Percentiles rank a stretch among this genome's conserved stretches.
These are phyloP conservation scores for Leptinotarsa lineolata DNA, from an alignment of 1,140 invertebrate species.

Conservation along the genomic window DNA sequence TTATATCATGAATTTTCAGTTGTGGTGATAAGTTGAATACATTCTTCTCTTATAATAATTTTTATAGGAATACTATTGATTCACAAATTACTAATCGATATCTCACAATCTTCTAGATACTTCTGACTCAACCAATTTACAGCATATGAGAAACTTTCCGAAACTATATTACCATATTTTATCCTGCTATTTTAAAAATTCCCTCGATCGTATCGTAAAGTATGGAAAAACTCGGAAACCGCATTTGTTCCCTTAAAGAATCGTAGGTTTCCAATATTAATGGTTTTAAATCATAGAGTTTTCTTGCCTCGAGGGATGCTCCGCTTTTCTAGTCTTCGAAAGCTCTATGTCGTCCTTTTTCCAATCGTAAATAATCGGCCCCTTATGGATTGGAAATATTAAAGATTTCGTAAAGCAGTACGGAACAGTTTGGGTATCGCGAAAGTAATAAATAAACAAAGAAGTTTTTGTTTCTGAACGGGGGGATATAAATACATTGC, in stretches of 20 bases:
- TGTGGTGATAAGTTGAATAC: too few species aligned
- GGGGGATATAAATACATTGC: background rate
- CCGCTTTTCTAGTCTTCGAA: slow-evolving; percentile 1
- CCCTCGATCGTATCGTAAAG: background rate
- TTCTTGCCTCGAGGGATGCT: slow-evolving; percentile 4
- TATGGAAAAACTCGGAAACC: background rate
- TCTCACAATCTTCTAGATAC: too few species aligned
- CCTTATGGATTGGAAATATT: slow-evolving; percentile 25
- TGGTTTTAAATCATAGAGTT: slow-evolving; percentile 21
- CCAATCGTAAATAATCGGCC: slow-evolving; percentile 17
- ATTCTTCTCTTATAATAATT: too few species aligned
- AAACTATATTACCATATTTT: too few species aligned
- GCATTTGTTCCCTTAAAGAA: slow-evolving; percentile 12
- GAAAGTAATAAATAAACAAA: background rate
- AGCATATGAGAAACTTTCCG: too few species aligned
- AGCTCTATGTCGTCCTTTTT: slow-evolving; percentile 5
- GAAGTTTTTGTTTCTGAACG: slow-evolving; percentile 5
- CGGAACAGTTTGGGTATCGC: background rate
- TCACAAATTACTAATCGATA: too few species aligned
- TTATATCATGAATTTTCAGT: too few species aligned
- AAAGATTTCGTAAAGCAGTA: slow-evolving; percentile 12
- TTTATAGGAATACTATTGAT: too few species aligned
- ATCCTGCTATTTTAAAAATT: too few species aligned
- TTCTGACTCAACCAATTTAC: too few species aligned
- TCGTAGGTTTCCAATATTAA: slow-evolving; percentile 21